These are phyloP conservation scores for Pseudanteris insignis DNA, from an alignment of 2,888 invertebrate species.

Conservation along the genomic window DNA sequence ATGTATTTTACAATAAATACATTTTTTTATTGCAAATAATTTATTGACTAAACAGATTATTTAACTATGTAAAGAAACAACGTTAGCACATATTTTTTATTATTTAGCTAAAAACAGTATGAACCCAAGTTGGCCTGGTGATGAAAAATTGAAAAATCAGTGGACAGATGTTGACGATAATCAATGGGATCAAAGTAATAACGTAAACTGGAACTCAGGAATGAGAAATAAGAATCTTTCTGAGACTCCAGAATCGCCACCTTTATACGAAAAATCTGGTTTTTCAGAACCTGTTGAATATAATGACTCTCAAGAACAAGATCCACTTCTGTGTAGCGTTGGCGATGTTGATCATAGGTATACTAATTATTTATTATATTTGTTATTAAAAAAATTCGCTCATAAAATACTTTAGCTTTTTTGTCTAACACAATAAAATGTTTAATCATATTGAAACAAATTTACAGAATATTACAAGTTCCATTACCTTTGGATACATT, in stretches of 20 bases:
- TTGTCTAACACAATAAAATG: too few species aligned
- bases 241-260: conserved; percentile 76
- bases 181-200: conserved; percentile 59
- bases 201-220: conserved; percentile 54
- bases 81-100: too few species aligned
- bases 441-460: too few species aligned
- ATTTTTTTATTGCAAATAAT: too few species aligned
- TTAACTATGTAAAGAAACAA: too few species aligned
- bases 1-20: background rate
- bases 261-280: conserved; percentile 73
- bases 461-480: conserved; percentile 57
- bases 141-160: conserved; percentile 51
- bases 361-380: conserved; percentile 2
- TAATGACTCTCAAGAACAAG: conserved; percentile 68
- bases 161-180: conserved; percentile 61
- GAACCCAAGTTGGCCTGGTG: conserved; percentile 58
- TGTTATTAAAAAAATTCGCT: too few species aligned
- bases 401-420: too few species aligned
- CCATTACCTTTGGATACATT: conserved; percentile 59
- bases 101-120: conserved; percentile 57
- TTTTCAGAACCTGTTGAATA: conserved; percentile 72
- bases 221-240: conserved; percentile 54
- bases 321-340: conserved; percentile 59
- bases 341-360: conserved; percentile 65
- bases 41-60: too few species aligned